phyloP scores from a whole-genome alignment of 2,888 invertebrate species.

The Clepsis dumicolana region DNA sequence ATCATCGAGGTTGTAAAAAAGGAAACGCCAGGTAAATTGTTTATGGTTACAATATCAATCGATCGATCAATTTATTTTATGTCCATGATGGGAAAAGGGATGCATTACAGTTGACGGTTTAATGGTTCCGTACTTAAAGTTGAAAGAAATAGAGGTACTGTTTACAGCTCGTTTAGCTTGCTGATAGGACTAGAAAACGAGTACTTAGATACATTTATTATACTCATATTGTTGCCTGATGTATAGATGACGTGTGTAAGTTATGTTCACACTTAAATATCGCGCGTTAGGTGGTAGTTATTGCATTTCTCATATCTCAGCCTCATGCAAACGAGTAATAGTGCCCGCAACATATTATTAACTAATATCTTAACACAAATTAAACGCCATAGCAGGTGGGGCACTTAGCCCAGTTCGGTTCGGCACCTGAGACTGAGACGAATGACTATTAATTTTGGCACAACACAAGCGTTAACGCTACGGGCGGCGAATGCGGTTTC shows the following conservation, averaged over 20 bases:
- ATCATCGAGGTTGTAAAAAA: slow-evolving; percentile 56
- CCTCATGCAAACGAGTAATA: background rate
- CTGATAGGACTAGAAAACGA: background rate
- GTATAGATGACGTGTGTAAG: too few relatives aligned
- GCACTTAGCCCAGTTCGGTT: slow-evolving; percentile 16
- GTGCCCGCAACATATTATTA: background rate
- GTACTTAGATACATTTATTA: background rate
- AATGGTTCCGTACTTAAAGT: slow-evolving; percentile 15
- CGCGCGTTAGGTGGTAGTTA: too few relatives aligned
- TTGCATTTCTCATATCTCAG: background rate
- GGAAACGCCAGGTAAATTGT: slow-evolving; percentile 55
- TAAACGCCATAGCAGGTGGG: slow-evolving; percentile 4
- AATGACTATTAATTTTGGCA: slow-evolving; percentile 26
- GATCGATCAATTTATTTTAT: slow-evolving; percentile 43
- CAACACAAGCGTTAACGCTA: slow-evolving; percentile 14
- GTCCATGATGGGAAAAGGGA: slow-evolving; percentile 33
- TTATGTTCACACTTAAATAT: too few relatives aligned
- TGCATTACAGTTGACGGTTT: slow-evolving; percentile 9
- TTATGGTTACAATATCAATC: slow-evolving; percentile 55
- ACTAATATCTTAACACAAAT: background rate
- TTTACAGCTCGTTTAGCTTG: background rate
- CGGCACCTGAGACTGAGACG: slow-evolving; percentile 6
- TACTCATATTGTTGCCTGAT: background rate
- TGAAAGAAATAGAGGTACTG: background rate
- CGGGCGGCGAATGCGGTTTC: slow-evolving; percentile 15